Conservation (phyloP, 2,797 vertebrate genomes). For the Sarcoramphus papa region DNA sequence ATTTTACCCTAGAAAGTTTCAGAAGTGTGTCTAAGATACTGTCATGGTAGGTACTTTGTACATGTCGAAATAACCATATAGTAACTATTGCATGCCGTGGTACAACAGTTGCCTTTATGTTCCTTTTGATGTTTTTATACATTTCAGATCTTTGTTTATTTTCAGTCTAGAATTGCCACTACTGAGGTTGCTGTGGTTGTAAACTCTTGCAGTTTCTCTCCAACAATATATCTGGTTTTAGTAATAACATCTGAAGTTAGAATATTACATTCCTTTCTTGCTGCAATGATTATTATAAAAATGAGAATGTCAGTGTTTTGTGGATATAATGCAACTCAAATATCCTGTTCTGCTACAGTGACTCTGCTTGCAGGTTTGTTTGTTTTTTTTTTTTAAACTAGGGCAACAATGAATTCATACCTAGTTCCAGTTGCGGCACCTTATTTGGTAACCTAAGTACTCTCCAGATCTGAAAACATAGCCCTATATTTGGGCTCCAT, state of each 20-base stretch:
- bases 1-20: not conserved
- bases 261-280: not conserved
- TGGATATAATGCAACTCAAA: not conserved
- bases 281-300: not conserved
- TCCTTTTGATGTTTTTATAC: not conserved
- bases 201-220: not conserved
- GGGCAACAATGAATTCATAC: not conserved
- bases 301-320: not conserved
- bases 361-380: not conserved
- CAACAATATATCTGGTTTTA: not conserved
- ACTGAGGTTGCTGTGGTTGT: not conserved
- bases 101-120: not conserved
- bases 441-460: not conserved
- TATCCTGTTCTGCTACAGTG: not conserved
- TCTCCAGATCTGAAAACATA: not conserved
- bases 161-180: not conserved
- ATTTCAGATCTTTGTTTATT: not conserved
- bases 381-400: not conserved
- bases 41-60: not conserved
- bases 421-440: not conserved
- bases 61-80: not conserved
- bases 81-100: not conserved
- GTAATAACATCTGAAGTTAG: not conserved
- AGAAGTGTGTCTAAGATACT: not conserved
- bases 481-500: not conserved